Evolutionary conservation across 2,113 vertebrate species (phyloP).

Genomic region (Cavia aperea): DNA sequence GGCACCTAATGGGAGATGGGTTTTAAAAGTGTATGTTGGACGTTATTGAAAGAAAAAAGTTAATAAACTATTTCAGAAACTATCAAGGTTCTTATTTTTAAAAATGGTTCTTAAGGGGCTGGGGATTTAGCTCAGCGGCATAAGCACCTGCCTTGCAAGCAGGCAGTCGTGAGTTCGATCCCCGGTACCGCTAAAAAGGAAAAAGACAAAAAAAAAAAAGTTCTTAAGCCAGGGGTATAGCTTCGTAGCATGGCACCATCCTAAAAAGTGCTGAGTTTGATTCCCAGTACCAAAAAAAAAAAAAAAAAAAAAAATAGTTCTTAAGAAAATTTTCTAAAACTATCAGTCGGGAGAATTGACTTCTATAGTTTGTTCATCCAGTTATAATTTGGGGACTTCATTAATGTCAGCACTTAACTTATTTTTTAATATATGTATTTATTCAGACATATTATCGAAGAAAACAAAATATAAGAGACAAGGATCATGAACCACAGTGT

Average conservation of each 20-base stretch:
- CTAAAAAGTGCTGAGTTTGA: too few species aligned
- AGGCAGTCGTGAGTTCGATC: too few species aligned
- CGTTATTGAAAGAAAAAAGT: conserved; percentile 10
- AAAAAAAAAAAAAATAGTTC: not conserved
- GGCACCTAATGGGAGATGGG: not conserved
- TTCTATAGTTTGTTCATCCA: not conserved
- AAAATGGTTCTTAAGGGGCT: too few species aligned
- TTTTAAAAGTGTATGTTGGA: conserved; percentile 32
- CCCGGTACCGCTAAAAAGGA: too few species aligned
- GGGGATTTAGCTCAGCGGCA: too few species aligned
- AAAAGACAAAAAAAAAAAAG: too few species aligned
- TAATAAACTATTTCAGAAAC: conserved; percentile 29
- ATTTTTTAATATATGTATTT: not conserved
- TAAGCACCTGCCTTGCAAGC: too few species aligned
- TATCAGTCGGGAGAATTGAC: conserved; percentile 22
- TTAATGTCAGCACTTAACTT: not conserved
- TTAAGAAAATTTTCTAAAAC: not conserved
- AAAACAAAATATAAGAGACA: not conserved
- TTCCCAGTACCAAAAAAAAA: not conserved
- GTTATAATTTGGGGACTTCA: conserved; percentile 11
- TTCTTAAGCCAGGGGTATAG: too few species aligned
- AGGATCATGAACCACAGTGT: not conserved
- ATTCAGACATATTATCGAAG: conserved; percentile 7
- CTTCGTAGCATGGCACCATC: too few species aligned
- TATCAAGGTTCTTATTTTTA: not conserved